Conservation (phyloP, 2,888 invertebrate species). For the Acholoe squamosa region DNA sequence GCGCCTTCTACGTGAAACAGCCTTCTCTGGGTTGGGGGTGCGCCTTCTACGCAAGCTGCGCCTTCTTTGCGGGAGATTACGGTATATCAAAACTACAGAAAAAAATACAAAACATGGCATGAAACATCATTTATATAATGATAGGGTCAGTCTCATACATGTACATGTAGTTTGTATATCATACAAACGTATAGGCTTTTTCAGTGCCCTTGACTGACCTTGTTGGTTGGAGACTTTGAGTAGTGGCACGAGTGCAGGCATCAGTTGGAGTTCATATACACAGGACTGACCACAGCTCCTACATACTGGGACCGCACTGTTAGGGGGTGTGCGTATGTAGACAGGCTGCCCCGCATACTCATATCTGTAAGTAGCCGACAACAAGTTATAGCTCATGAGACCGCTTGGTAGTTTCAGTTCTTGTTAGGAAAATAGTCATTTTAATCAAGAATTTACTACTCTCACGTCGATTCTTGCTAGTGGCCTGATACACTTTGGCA, state of each 20-base stretch:
- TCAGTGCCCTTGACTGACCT: background rate
- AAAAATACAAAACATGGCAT: background rate
- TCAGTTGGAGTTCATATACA: slow-evolving; percentile 92
- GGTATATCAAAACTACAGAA: background rate
- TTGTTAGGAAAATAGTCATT: too few species aligned
- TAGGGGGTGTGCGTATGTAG: slow-evolving; percentile 85
- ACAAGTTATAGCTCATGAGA: slow-evolving; percentile 16
- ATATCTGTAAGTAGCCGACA: slow-evolving; percentile 86
- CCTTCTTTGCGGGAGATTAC: background rate
- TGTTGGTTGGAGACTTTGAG: slow-evolving; percentile 83
- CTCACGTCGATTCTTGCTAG: background rate
- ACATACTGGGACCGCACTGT: slow-evolving; percentile 85
- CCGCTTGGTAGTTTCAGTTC: too few species aligned
- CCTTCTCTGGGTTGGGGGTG: too few species aligned
- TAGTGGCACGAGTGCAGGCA: slow-evolving; percentile 91
- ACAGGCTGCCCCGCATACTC: slow-evolving; percentile 86
- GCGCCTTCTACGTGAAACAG: too few species aligned
- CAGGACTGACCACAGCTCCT: slow-evolving; percentile 86
- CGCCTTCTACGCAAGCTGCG: too few species aligned
- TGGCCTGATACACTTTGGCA: background rate
- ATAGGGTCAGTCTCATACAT: background rate
- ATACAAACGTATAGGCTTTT: background rate
- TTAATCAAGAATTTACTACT: too few species aligned
- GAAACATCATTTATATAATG: background rate
- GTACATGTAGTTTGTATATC: background rate